phyloP scores from a whole-genome alignment of 1,140 invertebrate genomes.

The Phocides pigmalion region DNA sequence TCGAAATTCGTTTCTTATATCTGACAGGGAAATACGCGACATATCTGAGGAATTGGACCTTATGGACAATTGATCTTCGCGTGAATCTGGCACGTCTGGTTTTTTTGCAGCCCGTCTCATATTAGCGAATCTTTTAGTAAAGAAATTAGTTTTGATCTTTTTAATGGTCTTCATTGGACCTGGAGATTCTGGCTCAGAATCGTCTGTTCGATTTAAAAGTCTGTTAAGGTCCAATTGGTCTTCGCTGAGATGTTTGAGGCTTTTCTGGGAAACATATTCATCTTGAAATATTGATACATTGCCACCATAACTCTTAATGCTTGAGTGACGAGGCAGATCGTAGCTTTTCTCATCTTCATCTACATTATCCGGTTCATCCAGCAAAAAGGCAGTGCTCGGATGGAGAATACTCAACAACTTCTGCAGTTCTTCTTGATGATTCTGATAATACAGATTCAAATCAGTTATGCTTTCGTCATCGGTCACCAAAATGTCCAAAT shows the following conservation, averaged over 20 bases:
- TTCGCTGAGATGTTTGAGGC: slow-evolving; percentile 67
- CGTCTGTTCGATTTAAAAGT: slow-evolving; percentile 61
- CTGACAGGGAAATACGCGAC: slow-evolving; percentile 72
- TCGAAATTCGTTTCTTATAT: slow-evolving; percentile 77
- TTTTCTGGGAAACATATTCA: slow-evolving; percentile 62
- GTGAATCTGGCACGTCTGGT: slow-evolving; percentile 50
- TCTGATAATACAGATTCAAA: slow-evolving; percentile 69
- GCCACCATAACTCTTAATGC: slow-evolving; percentile 63
- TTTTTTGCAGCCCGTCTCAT: slow-evolving; percentile 17
- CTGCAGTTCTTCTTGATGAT: slow-evolving; percentile 69
- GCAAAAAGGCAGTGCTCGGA: slow-evolving; percentile 62
- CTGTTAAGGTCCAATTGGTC: slow-evolving; percentile 71
- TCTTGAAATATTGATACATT: slow-evolving; percentile 71
- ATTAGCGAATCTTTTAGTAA: slow-evolving; percentile 55
- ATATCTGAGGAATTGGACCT: slow-evolving; percentile 73
- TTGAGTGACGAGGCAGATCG: slow-evolving; percentile 49
- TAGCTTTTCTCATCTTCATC: slow-evolving; percentile 73
- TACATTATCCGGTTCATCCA: slow-evolving; percentile 64
- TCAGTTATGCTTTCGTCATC: slow-evolving; percentile 70
- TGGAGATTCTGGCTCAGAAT: slow-evolving; percentile 57
- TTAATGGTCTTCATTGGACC: slow-evolving; percentile 66
- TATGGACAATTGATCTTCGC: slow-evolving; percentile 71
- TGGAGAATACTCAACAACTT: slow-evolving; percentile 68
- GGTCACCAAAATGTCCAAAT: slow-evolving; percentile 81
- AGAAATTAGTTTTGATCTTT: slow-evolving; percentile 67